Conservation (phyloP, 1,140 invertebrate genomes). For the Teleopsis dalmanni region DNA sequence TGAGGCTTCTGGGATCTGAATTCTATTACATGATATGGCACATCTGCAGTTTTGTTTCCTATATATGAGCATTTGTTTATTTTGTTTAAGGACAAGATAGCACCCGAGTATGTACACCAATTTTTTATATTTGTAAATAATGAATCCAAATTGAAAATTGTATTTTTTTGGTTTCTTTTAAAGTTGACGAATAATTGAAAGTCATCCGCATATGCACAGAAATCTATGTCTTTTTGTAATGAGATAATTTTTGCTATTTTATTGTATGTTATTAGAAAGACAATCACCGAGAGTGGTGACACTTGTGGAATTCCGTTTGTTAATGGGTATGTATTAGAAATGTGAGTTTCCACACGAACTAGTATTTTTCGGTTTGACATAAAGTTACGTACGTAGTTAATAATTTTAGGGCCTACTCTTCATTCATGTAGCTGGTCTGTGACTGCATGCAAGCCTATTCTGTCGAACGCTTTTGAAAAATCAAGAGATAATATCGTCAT, state of each 20-base stretch:
- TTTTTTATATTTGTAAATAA: slow-evolving; percentile 5
- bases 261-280: slow-evolving; percentile 9
- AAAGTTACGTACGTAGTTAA: slow-evolving; percentile 8
- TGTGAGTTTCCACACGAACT: background rate
- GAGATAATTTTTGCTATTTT: slow-evolving; percentile 7
- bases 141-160: background rate
- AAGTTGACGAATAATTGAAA: slow-evolving; percentile 1
- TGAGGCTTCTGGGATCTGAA: background rate
- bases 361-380: slow-evolving; percentile 15
- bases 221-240: slow-evolving; percentile 6
- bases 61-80: slow-evolving; percentile 13
- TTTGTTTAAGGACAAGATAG: slow-evolving; percentile 5
- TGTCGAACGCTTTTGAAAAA: slow-evolving; percentile 13
- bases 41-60: slow-evolving; percentile 6
- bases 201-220: slow-evolving; percentile 13
- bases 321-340: background rate
- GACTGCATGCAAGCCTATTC: slow-evolving; percentile 9
- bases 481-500: slow-evolving; percentile 9
- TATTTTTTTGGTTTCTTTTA: slow-evolving; percentile 6
- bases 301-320: slow-evolving; percentile 11
- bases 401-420: slow-evolving; percentile 12
- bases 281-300: slow-evolving; percentile 13
- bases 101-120: slow-evolving; percentile 8
- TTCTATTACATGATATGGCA: background rate
- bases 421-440: slow-evolving; percentile 9